Evolutionary conservation across 1,140 invertebrate genomes (phyloP).

Genomic region (Diuraphis noxia): DNA sequence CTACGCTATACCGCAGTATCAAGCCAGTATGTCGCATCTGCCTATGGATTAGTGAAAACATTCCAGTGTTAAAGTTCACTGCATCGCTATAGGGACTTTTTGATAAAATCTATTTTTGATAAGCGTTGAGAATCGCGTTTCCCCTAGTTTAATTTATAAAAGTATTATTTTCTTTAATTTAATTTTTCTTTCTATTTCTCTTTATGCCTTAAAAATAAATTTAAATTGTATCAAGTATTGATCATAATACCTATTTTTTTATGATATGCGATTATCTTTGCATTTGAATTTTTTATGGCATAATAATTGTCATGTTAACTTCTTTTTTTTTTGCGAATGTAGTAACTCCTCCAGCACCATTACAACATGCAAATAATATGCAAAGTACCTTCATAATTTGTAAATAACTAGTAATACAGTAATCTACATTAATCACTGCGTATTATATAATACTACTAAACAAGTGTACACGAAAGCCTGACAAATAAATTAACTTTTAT

Average conservation of each 20-base stretch:
- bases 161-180: background rate
- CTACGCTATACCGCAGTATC: background rate
- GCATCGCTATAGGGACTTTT: background rate
- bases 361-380: too few relatives aligned
- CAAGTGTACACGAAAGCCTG: too few relatives aligned
- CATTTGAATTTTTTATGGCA: too few relatives aligned
- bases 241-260: background rate
- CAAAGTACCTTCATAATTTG: too few relatives aligned
- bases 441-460: too few relatives aligned
- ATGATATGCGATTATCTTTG: too few relatives aligned
- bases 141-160: background rate
- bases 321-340: too few relatives aligned
- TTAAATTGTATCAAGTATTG: background rate
- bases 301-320: too few relatives aligned
- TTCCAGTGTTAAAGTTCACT: slow-evolving; percentile 12
- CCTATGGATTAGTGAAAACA: slow-evolving; percentile 44
- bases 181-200: background rate
- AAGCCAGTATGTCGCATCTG: slow-evolving; percentile 3
- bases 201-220: background rate
- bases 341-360: too few relatives aligned
- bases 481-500: too few relatives aligned
- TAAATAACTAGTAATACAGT: too few relatives aligned
- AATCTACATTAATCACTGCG: too few relatives aligned
- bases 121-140: background rate
- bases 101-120: slow-evolving; percentile 38